Evolutionary conservation across 2,113 vertebrate species (phyloP).

Genomic region (Brachyhypopomus gauderio): DNA sequence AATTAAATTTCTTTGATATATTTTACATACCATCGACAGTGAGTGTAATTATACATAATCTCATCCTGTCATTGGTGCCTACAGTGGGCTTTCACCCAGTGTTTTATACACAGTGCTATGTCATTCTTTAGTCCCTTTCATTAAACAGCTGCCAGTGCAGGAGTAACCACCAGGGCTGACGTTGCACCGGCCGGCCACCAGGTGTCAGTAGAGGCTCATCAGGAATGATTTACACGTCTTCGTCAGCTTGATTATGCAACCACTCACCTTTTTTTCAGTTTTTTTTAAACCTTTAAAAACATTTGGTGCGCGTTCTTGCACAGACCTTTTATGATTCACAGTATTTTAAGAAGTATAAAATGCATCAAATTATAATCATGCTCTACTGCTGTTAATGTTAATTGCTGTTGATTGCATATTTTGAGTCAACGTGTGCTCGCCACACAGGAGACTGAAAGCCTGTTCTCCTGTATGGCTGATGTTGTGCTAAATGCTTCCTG

Average conservation of each 20-base stretch:
- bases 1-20: background rate
- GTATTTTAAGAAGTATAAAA: background rate
- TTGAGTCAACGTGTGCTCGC: background rate
- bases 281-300: background rate
- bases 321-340: slow-evolving; percentile 32
- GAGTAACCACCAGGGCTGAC: too few relatives aligned
- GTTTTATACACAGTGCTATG: background rate
- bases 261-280: background rate
- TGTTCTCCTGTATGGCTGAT: background rate
- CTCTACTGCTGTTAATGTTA: background rate
- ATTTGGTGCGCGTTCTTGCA: background rate
- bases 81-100: background rate
- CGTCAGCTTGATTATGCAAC: background rate
- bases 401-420: background rate
- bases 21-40: background rate
- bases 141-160: background rate
- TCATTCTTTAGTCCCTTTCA: background rate
- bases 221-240: background rate
- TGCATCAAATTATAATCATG: too few relatives aligned
- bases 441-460: slow-evolving; percentile 2
- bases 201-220: slow-evolving; percentile 48
- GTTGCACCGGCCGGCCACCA: slow-evolving; percentile 29
- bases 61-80: background rate
- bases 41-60: background rate
- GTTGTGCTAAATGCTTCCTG: slow-evolving; percentile 22